A percentile compares a stretch with the other conserved stretches of the same genome.
Evolutionary conservation across 2,797 vertebrate genomes (phyloP).

Genomic region (Acanthurus lineatus): DNA sequence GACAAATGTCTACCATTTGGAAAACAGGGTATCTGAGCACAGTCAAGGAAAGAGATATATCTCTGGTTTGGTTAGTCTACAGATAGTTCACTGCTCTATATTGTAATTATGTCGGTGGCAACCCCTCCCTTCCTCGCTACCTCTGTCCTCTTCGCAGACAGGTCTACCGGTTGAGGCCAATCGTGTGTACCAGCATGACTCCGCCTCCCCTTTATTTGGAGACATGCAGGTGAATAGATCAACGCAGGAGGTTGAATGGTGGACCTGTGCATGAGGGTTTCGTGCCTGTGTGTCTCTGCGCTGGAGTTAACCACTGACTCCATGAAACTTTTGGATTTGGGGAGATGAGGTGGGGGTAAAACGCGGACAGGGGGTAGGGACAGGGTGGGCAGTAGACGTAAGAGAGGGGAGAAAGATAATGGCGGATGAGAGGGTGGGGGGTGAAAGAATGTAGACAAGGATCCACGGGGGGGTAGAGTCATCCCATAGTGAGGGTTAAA

Average conservation of each 20-base stretch:
- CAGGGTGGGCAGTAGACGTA: no score
- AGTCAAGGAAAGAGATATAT: neutral
- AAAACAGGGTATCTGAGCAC: neutral
- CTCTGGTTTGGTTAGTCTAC: slow-evolving; percentile 29
- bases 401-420: neutral
- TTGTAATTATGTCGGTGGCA: slow-evolving; percentile 55
- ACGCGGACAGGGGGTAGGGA: neutral
- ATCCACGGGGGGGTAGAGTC: neutral
- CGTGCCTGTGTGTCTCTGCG: neutral
- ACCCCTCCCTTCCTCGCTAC: slow-evolving; percentile 70
- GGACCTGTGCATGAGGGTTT: neutral
- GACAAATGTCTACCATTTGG: neutral
- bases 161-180: slow-evolving; percentile 80
- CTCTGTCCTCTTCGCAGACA: slow-evolving; percentile 65
- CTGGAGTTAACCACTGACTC: neutral
- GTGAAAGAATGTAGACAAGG: neutral
- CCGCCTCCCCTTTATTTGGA: slow-evolving; percentile 63
- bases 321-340: no score
- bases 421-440: neutral
- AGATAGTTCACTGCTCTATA: slow-evolving; percentile 49
- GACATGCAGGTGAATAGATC: slow-evolving; percentile 63
- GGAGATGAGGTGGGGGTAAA: neutral
- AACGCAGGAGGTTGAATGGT: neutral
- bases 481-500: neutral
- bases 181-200: slow-evolving; percentile 62